These are phyloP conservation scores for Diplogasteroides magnus DNA, from an alignment of 1,140 invertebrate genomes.

Conservation along the genomic window DNA sequence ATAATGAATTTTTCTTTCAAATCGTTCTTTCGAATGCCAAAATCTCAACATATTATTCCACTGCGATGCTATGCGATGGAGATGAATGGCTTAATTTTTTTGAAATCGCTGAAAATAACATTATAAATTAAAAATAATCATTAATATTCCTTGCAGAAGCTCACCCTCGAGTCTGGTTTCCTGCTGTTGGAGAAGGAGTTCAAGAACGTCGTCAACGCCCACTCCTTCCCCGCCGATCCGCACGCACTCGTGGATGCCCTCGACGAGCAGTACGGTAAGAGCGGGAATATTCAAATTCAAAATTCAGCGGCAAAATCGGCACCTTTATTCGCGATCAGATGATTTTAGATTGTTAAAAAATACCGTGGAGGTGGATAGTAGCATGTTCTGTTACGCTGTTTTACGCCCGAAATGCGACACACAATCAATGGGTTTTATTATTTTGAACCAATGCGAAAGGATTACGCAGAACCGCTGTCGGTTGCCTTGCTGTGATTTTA, in stretches of 20 bases:
- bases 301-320: too few species aligned
- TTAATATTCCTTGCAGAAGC: constrained; percentile 24
- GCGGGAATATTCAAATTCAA: background rate
- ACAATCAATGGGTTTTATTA: background rate
- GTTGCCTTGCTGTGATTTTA: too few species aligned
- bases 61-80: too few species aligned
- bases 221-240: constrained; percentile 37
- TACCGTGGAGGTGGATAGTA: background rate
- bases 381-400: background rate
- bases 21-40: too few species aligned
- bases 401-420: background rate
- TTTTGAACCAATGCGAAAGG: background rate
- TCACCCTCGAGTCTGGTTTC: constrained; percentile 47
- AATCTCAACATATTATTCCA: too few species aligned
- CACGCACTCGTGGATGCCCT: constrained; percentile 39
- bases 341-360: background rate
- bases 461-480: constrained; percentile 1
- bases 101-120: too few species aligned
- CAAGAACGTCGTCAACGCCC: constrained; percentile 34
- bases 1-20: too few species aligned
- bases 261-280: constrained; percentile 48
- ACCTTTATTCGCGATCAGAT: too few species aligned
- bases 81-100: too few species aligned
- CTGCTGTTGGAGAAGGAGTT: constrained; percentile 48
- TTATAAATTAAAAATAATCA: too few species aligned